phyloP scores from a whole-genome alignment of 2,113 vertebrate species.

The Ochotona curzoniae region DNA sequence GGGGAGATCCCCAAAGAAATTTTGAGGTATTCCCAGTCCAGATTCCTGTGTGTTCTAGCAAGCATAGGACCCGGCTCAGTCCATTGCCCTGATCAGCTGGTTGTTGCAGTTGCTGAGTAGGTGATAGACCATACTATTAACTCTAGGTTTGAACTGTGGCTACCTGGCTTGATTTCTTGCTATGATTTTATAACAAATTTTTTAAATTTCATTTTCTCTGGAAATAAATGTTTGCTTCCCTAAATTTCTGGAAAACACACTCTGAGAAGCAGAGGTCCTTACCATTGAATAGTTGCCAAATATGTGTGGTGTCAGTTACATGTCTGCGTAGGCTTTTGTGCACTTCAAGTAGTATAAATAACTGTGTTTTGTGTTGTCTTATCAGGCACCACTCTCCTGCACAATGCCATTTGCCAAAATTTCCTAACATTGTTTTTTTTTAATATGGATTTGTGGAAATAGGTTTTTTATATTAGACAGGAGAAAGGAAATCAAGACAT shows the following conservation, averaged over 20 bases:
- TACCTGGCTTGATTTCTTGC: not conserved
- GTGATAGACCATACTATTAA: not conserved
- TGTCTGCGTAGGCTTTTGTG: not conserved
- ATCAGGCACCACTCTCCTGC: not conserved
- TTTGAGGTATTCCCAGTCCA: too few relatives aligned
- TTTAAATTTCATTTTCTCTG: constrained; percentile 26
- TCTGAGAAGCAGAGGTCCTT: not conserved
- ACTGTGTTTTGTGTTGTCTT: not conserved
- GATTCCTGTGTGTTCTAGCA: too few relatives aligned
- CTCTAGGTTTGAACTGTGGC: not conserved
- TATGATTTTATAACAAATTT: not conserved
- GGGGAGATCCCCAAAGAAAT: too few relatives aligned
- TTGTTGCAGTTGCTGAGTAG: too few relatives aligned
- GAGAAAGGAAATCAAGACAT: not conserved
- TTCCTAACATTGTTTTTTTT: not conserved
- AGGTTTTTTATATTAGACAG: not conserved
- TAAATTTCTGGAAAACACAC: not conserved
- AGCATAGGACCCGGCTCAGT: too few relatives aligned
- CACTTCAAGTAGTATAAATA: not conserved
- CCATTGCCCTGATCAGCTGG: too few relatives aligned
- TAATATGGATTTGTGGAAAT: not conserved
- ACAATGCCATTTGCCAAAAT: not conserved
- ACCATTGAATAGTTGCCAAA: not conserved
- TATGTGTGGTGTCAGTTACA: not conserved
- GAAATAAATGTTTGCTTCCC: not conserved